Evolutionary conservation across 1,140 invertebrate genomes (phyloP).

Genomic region (Drosophila gunungcola): DNA sequence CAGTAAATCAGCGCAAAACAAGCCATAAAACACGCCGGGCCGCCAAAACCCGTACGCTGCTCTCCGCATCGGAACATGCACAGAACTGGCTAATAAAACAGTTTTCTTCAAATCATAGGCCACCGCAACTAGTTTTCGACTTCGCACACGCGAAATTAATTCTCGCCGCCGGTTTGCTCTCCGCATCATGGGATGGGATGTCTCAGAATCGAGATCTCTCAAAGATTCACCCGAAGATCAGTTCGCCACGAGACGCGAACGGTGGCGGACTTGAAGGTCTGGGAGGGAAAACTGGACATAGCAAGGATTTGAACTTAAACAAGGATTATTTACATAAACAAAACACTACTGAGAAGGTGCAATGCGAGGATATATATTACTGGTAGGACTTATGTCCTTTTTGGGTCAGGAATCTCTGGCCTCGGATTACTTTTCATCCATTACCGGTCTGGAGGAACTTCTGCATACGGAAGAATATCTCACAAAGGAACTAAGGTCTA

Average conservation of each 20-base stretch:
- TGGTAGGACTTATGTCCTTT: slow-evolving; percentile 45
- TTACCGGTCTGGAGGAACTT: slow-evolving; percentile 94
- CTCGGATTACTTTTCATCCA: slow-evolving; percentile 93
- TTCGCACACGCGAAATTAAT: slow-evolving; percentile 46
- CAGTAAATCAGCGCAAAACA: slow-evolving; percentile 72
- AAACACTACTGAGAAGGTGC: no score
- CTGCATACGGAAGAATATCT: slow-evolving; percentile 94
- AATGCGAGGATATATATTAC: slow-evolving; percentile 33
- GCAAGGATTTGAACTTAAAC: neutral
- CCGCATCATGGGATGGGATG: slow-evolving; percentile 40
- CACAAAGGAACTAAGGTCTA: slow-evolving; percentile 91
- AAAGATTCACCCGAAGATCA: slow-evolving; percentile 28
- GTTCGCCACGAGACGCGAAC: slow-evolving; percentile 59
- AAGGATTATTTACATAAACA: neutral
- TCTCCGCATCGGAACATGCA: slow-evolving; percentile 35
- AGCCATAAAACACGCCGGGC: slow-evolving; percentile 72
- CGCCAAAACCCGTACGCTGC: slow-evolving; percentile 58
- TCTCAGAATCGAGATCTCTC: slow-evolving; percentile 8
- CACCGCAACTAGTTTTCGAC: slow-evolving; percentile 57
- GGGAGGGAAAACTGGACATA: neutral
- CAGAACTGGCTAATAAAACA: slow-evolving; percentile 57
- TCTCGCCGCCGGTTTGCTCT: slow-evolving; percentile 56
- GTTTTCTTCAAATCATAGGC: slow-evolving; percentile 47
- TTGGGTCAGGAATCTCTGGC: slow-evolving; percentile 20
- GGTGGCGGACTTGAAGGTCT: slow-evolving; percentile 43